Conservation (phyloP, 1,140 invertebrate species). For the Pygmarrhopalites habei region DNA sequence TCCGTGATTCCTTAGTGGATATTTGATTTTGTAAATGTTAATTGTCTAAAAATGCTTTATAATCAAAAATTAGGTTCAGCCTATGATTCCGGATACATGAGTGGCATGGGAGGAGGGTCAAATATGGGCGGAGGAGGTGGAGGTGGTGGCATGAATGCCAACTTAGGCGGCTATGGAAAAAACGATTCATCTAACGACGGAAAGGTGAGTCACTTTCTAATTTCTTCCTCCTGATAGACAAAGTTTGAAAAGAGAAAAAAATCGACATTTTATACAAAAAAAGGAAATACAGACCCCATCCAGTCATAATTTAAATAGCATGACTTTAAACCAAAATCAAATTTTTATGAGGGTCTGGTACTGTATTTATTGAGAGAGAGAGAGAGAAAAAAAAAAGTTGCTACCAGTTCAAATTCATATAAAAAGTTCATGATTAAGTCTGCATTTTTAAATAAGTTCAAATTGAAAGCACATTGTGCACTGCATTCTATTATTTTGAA, state of each 20-base stretch:
- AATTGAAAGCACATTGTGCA: too few relatives aligned
- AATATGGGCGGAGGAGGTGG: constrained; percentile 10
- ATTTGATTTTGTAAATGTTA: too few relatives aligned
- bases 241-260: not conserved
- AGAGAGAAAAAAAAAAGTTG: too few relatives aligned
- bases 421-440: too few relatives aligned
- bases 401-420: too few relatives aligned
- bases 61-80: too few relatives aligned
- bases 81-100: constrained; percentile 37
- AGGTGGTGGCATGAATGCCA: constrained; percentile 26
- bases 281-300: not conserved
- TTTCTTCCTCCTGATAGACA: not conserved
- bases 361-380: too few relatives aligned
- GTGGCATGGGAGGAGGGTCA: constrained; percentile 36
- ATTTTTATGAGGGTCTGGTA: not conserved
- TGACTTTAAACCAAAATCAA: not conserved
- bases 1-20: too few relatives aligned
- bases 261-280: not conserved
- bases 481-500: too few relatives aligned
- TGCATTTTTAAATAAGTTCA: too few relatives aligned
- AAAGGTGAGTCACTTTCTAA: constrained; percentile 28
- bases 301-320: not conserved
- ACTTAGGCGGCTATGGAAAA: constrained; percentile 31
- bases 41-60: too few relatives aligned
- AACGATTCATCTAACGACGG: constrained; percentile 32